Conservation (phyloP, 92 coral and sea anemone species). For the Virgularia gustaviana region DNA sequence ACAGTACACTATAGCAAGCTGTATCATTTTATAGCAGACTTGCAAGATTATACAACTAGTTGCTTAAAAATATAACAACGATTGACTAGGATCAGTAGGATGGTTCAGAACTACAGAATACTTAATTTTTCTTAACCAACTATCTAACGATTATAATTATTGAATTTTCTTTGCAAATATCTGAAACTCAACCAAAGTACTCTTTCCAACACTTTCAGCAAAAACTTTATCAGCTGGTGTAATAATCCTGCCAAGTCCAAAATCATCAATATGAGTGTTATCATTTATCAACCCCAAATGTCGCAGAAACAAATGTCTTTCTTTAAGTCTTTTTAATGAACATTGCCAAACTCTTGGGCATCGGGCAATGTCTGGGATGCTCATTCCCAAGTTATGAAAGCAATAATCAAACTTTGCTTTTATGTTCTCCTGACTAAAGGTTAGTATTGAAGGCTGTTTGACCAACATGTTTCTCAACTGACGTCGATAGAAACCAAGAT, state of each 20-base stretch:
- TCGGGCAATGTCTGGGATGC: conserved; percentile 79
- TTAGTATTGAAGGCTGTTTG: conserved; percentile 83
- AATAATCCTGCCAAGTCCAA: conserved; percentile 77
- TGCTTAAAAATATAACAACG: no score
- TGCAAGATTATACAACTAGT: no score
- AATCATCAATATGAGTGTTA: conserved; percentile 71
- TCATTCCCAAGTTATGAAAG: conserved; percentile 59
- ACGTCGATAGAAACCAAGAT: conserved; percentile 77
- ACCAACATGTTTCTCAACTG: conserved; percentile 79
- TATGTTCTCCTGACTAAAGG: conserved; percentile 71
- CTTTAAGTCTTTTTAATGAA: conserved; percentile 73
- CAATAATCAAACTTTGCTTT: conserved; percentile 76
- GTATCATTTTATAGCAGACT: no score
- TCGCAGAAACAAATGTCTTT: conserved; percentile 66
- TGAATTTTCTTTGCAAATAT: conserved; percentile 36
- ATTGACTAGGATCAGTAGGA: no score
- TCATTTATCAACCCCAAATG: conserved; percentile 67
- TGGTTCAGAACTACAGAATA: no score
- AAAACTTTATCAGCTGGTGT: conserved; percentile 72
- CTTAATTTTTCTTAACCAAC: no score
- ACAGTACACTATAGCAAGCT: no score
- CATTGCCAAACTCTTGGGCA: conserved; percentile 93
- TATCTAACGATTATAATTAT: no score
- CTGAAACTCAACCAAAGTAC: conserved; percentile 63
- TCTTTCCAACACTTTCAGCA: conserved; percentile 69